Base-by-base conservation (phyloP, 2,113 vertebrate genomes). In the Sceloporus tristichus region DNA sequence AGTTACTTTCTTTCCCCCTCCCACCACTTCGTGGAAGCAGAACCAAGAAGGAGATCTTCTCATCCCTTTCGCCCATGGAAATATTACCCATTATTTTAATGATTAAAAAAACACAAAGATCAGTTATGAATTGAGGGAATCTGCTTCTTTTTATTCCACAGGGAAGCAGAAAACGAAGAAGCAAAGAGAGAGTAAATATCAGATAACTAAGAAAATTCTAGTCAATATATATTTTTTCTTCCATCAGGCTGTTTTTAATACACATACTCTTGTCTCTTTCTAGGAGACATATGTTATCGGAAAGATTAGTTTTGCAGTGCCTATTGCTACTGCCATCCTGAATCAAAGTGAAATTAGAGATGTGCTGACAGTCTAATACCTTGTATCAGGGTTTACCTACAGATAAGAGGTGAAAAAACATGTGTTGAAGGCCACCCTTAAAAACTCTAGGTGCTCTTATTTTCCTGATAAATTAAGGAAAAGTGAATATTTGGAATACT, bases 311-410 rank as follows among this genome's bases (percentile, higher is more conserved):
- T 96, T 94, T 95, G 82, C 93, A 90, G 90, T 91, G 90, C 90
- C 94, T 93, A 92, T 90, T 96, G 91, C 95, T 91, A 88, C 91
- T 95, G 93, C 90, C 91, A 96, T 90, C 56, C 85, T 91, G 92
- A 90, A 95, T 96, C 93, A 92, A 95, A 95, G 94, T 93, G 94
- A 92, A 94, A 95, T 93, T 95, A 92, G 94, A 95, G 95, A 94
- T 92, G 89, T 92, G 91, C 91, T 94, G 93, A 95, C 93, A 95
- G 92, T 92, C 91, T 94, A 95, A 95, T 94, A 95, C 89, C 91
- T 94, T 87, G 79, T 95, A 94, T 95, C 93, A 88, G 89, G 87
- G 89, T 94, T 86, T 90, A 95, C 93, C 92, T 94, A 87, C 82
- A 95, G 94, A 94, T 96, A 95, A 94, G 88, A 92, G 80, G 87